These are phyloP conservation scores for Tetropium fuscum DNA, from an alignment of 2,888 invertebrate species.

Conservation along the genomic window DNA sequence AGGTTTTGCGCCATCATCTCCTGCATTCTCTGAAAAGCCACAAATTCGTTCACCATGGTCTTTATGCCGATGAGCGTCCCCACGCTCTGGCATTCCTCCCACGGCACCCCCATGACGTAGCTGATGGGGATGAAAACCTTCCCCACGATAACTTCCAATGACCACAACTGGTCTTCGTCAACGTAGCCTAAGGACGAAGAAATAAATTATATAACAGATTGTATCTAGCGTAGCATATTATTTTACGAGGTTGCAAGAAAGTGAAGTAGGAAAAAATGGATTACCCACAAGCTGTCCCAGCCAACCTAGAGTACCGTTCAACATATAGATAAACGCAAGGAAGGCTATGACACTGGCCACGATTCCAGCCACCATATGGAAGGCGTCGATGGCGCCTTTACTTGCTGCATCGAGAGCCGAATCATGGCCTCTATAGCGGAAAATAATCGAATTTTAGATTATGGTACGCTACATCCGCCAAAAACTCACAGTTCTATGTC, in stretches of 20 bases:
- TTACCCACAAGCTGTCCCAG: conserved; percentile 82
- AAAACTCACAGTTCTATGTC: conserved; percentile 67
- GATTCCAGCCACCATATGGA: conserved; percentile 86
- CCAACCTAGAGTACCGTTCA: conserved; percentile 86
- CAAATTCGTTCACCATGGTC: conserved; percentile 92
- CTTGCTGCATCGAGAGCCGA: conserved; percentile 93
- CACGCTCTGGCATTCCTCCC: conserved; percentile 81
- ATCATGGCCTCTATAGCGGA: conserved; percentile 76
- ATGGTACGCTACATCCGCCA: background rate
- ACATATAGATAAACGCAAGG: conserved; percentile 86
- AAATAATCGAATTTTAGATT: background rate
- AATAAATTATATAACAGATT: too few species aligned
- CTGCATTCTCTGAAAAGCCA: conserved; percentile 85
- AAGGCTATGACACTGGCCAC: conserved; percentile 94
- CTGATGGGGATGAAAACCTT: conserved; percentile 93
- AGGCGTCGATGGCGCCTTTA: conserved; percentile 86
- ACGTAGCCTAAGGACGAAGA: conserved; percentile 51
- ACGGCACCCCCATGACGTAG: conserved; percentile 86
- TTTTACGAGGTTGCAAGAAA: too few species aligned
- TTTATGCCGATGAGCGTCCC: conserved; percentile 90
- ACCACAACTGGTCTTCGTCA: conserved; percentile 65
- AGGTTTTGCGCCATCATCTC: conserved; percentile 63
- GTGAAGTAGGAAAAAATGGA: conserved; percentile 28
- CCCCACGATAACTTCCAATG: conserved; percentile 82
- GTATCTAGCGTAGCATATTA: too few species aligned